Base-by-base conservation (phyloP, 2,797 vertebrate genomes). In the Sebastes vulpes region DNA sequence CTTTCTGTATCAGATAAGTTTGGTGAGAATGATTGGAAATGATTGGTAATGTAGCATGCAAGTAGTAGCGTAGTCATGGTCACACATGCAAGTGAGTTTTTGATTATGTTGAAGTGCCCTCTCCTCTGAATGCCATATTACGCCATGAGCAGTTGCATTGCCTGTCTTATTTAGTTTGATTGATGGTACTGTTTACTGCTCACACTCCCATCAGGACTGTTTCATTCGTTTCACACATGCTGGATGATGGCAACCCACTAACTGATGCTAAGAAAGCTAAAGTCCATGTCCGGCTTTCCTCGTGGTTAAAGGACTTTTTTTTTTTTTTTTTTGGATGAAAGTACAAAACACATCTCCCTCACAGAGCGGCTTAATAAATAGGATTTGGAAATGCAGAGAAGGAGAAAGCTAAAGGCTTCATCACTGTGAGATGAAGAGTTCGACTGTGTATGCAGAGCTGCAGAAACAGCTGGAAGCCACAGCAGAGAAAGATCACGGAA, bases 101-200 rank as follows among this genome's bases (percentile, higher is more conserved):
- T 80, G 63, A 81, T 86, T 75, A 73, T 72, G 56, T 23, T 80
- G 35, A 68, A 86, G 53, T 64, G 61, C 21, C 75, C 52, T 84
- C 75, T 81, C 56, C 77, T 87, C 66, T 77, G 50, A 52, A 77
- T 73, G 69, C 54, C 4, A 3, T 52, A 50, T 60, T 67, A 56
- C 25, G 4, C 23, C 11, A 65, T 59, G 35, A 74, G 57, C 50
- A 70, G 53, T 56, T 72, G 67, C 75, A 66, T 42, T 42, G 73
- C 72, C 69, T 73, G 78, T 81, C 87, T 79, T 71, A 77, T 84
- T 84, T 75, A 53, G 65, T 84, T 70, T 89, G 77, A 91, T 74
- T 84, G 79, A 86, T 87, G 68, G 23, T 6, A 9, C 56, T 65
- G 75, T 83, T 82, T 72, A 82, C 57, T 50, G 66, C 79, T 75